These are phyloP conservation scores for Cantharis rufa DNA, from an alignment of 2,888 invertebrate species.

Conservation along the genomic window DNA sequence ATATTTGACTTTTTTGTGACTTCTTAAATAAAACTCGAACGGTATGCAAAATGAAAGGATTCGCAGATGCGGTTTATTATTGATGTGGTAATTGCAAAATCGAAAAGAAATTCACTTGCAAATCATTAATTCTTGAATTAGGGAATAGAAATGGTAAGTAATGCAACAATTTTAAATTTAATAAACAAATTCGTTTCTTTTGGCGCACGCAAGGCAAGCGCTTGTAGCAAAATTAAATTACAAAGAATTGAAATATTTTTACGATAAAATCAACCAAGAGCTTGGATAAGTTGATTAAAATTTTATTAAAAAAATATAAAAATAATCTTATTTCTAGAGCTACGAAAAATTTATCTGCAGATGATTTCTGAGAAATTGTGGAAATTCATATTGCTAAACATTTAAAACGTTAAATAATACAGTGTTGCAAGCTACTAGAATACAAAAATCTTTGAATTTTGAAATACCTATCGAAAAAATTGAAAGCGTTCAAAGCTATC, in stretches of 20 bases:
- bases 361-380: not conserved
- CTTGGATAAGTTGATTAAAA: not conserved
- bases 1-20: not conserved
- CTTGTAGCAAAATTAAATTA: not conserved
- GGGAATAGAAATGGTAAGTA: not conserved
- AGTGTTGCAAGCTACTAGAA: not conserved
- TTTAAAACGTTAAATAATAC: not conserved
- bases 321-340: not conserved
- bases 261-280: not conserved
- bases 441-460: not conserved
- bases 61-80: not conserved
- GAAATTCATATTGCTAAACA: not conserved
- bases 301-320: not conserved
- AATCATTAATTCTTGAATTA: not conserved
- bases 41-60: not conserved
- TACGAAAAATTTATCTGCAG: not conserved
- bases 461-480: too few species aligned
- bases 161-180: not conserved
- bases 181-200: not conserved
- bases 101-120: not conserved
- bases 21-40: not conserved
- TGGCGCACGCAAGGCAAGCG: not conserved
- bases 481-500: too few species aligned
- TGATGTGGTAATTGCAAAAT: not conserved
- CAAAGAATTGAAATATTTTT: not conserved